phyloP scores from a whole-genome alignment of 2,888 invertebrate genomes.

The Sepiola atlantica region DNA sequence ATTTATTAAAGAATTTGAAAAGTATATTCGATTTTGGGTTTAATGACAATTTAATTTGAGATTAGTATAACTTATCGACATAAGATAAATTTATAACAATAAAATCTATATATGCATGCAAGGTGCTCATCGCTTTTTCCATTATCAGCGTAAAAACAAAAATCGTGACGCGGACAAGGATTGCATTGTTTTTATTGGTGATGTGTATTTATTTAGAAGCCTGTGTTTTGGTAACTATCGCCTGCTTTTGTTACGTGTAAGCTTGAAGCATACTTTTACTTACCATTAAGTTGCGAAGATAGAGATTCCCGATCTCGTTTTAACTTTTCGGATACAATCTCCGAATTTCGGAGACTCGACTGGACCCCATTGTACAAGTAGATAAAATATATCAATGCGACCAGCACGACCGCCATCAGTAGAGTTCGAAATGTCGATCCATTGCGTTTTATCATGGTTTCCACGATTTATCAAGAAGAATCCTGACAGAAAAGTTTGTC shows the following conservation, averaged over 20 bases:
- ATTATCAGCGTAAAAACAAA: not conserved
- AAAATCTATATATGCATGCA: not conserved
- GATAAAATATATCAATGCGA: slow-evolving; percentile 37
- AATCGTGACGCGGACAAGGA: too few relatives aligned
- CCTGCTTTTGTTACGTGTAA: not conserved
- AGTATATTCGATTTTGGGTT: too few relatives aligned
- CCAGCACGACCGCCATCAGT: not conserved
- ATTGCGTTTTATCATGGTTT: slow-evolving; percentile 44
- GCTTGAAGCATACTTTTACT: not conserved
- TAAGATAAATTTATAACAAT: not conserved
- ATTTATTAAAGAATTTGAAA: too few relatives aligned
- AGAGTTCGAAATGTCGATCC: slow-evolving; percentile 35
- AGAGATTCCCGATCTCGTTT: slow-evolving; percentile 42
- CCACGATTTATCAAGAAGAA: not conserved
- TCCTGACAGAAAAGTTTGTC: not conserved
- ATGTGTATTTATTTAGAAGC: too few relatives aligned
- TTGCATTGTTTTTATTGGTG: not conserved
- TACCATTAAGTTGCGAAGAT: slow-evolving; percentile 41
- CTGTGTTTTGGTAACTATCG: not conserved
- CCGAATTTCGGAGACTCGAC: not conserved
- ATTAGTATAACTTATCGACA: not conserved
- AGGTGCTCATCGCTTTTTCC: not conserved
- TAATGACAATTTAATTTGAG: not conserved
- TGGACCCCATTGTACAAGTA: slow-evolving; percentile 44
- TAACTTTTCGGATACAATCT: not conserved